phyloP scores from a whole-genome alignment of 92 coral and sea anemone species.

The Ricordea florida region DNA sequence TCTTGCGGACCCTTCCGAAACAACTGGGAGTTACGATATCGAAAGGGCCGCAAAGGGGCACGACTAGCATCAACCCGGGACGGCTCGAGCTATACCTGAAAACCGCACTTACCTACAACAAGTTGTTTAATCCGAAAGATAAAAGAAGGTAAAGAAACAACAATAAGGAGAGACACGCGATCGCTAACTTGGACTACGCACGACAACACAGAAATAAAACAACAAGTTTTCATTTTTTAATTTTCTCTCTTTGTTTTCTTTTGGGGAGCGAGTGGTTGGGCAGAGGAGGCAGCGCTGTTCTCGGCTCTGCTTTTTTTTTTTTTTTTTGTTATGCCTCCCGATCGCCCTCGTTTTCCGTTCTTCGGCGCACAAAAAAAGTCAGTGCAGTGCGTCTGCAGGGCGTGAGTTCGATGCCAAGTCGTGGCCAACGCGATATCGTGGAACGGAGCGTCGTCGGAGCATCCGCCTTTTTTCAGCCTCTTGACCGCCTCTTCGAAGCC shows the following conservation, averaged over 20 bases:
- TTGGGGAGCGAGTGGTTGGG: no score
- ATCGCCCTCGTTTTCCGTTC: no score
- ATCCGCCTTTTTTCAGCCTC: neutral
- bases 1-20: neutral
- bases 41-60: neutral
- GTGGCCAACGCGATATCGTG: neutral
- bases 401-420: neutral
- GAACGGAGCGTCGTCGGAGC: neutral
- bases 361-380: no score
- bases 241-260: no score
- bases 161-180: no score
- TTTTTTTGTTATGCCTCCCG: no score
- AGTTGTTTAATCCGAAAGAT: neutral
- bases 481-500: neutral
- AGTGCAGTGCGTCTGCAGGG: neutral
- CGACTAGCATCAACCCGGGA: neutral
- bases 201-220: no score
- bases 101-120: neutral
- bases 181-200: no score
- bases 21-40: neutral
- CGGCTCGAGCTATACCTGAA: neutral
- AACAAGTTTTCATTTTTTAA: no score
- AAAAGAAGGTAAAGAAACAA: neutral
- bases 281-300: no score
- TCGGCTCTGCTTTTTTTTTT: no score